Base-by-base conservation (phyloP, 2,797 vertebrate species). In the Ctenopoma multispine region DNA sequence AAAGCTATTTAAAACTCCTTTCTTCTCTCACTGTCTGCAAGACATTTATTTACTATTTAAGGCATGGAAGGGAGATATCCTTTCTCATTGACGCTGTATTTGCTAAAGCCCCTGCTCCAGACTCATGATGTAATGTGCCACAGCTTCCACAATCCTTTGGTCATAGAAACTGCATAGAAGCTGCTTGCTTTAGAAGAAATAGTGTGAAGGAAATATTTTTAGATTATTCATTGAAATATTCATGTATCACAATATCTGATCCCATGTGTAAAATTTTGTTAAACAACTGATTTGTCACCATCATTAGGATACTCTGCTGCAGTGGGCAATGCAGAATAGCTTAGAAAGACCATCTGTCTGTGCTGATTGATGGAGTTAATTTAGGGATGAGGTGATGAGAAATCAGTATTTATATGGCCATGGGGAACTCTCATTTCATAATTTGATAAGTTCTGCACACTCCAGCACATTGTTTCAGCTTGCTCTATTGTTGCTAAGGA, bases 1-100 rank as follows among this genome's bases (percentile, higher is more conserved):
- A 63, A 71, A 12, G 61, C 83, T 92, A 90, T 91, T 90, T 90
- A 79, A 85, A 88, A 76, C 63, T 18, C 34, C 50, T 83, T 90
- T 90, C 86, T 89, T 88, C 82, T 63, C 78, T 84, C 60, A 57
- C 70, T 72, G 69, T 86, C 74, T 59, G 17, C 61, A 66, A 63
- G 61, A 78, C 75, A 49, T 63, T 58, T 71, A 68, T 88, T 86
- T 84, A 84, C 84, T 72, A 76, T 84, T 70, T 49, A 59, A 81
- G 41, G 63, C 73, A 74, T 56, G 48, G 12, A 63, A 76, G 67
- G 69, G 31, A 63, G 66, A 81, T 79, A 72, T 86, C 79, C 80
- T 87, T 67, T 82, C 61, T 62, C 50, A 36, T 64, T 69, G 36
- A 6, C 64, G 75, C 78, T 76, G 44, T 66, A 63, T 79, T 79